Conservation (phyloP, 2,888 invertebrate genomes). For the Timandra comae region DNA sequence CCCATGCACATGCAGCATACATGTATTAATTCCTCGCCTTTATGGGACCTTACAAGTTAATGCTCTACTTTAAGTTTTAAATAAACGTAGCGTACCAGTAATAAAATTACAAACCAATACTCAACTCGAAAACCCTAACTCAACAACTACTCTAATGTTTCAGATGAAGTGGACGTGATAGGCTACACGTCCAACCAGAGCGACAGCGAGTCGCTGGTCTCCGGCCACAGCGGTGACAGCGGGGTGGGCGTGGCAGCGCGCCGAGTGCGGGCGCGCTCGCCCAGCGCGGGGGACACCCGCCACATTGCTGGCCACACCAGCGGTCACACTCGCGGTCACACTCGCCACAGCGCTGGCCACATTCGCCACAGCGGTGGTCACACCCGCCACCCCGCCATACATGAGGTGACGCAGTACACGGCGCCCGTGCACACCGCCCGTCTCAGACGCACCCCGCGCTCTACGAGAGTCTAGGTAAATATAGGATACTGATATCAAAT, state of each 20-base stretch:
- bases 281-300: slow-evolving; percentile 23
- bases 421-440: slow-evolving; percentile 47
- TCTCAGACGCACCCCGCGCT: slow-evolving; percentile 31
- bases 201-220: slow-evolving; percentile 89
- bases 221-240: slow-evolving; percentile 82
- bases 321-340: slow-evolving; percentile 42
- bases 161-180: slow-evolving; percentile 91
- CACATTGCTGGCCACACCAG: slow-evolving; percentile 35
- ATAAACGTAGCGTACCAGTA: too few species aligned
- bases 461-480: slow-evolving; percentile 57
- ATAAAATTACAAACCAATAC: too few species aligned
- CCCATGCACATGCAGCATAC: too few species aligned
- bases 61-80: too few species aligned
- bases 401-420: too few species aligned
- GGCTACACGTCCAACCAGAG: slow-evolving; percentile 91
- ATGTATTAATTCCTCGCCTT: too few species aligned
- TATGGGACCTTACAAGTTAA: too few species aligned
- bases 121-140: too few species aligned
- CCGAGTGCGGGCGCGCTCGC: slow-evolving; percentile 63
- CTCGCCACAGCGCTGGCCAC: slow-evolving; percentile 9
- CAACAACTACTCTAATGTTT: too few species aligned
- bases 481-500: too few species aligned
- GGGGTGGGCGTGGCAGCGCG: slow-evolving; percentile 74
- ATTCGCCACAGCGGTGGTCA: slow-evolving; percentile 11
- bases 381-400: slow-evolving; percentile 36